Conservation (phyloP, 2,113 vertebrate genomes). For the Ochotona curzoniae region DNA sequence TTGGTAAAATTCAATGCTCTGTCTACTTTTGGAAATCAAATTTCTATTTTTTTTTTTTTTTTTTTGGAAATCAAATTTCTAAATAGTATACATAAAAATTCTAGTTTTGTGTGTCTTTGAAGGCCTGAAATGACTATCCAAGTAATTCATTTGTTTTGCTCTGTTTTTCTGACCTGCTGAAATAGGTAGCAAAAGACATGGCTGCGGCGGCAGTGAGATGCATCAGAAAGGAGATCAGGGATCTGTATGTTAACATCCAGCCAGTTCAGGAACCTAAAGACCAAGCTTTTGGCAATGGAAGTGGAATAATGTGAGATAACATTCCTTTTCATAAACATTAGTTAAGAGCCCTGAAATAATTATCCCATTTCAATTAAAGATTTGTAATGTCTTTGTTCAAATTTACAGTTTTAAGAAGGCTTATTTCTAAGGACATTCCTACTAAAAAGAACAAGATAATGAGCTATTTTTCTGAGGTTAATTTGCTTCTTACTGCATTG, state of each 20-base stretch:
- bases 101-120: slow-evolving; percentile 30
- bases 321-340: neutral
- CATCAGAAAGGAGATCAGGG: slow-evolving; percentile 96
- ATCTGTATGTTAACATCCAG: slow-evolving; percentile 95
- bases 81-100: neutral
- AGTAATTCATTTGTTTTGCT: slow-evolving; percentile 35
- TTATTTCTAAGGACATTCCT: slow-evolving; percentile 16
- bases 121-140: slow-evolving; percentile 14
- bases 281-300: slow-evolving; percentile 93
- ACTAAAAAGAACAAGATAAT: neutral
- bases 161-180: slow-evolving; percentile 61
- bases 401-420: neutral
- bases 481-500: neutral
- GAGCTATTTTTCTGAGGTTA: neutral
- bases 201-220: slow-evolving; percentile 92
- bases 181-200: slow-evolving; percentile 97
- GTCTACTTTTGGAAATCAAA: slow-evolving; percentile 19
- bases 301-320: slow-evolving; percentile 94
- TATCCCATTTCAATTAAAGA: neutral
- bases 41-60: slow-evolving; percentile 43
- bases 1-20: neutral
- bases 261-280: slow-evolving; percentile 92
- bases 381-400: neutral
- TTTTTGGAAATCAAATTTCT: neutral
- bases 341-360: neutral